Conservation (phyloP, 1,140 invertebrate species). For the Medauroidea extradentata region DNA sequence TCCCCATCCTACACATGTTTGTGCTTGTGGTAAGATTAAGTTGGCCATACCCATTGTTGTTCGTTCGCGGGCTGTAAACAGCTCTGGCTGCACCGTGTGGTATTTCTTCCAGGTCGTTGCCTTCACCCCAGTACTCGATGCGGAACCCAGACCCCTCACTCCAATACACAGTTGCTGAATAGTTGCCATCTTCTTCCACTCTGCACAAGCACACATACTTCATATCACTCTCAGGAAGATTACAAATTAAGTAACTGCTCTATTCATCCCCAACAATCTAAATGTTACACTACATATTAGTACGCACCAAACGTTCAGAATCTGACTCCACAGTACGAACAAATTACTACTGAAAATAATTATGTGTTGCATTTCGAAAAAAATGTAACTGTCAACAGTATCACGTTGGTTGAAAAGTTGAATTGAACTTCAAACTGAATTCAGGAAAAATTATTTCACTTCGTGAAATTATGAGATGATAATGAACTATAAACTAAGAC, state of each 20-base stretch:
- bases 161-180: slow-evolving; percentile 65
- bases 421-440: too few relatives aligned
- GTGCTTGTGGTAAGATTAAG: too few relatives aligned
- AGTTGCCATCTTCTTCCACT: slow-evolving; percentile 65
- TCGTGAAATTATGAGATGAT: too few relatives aligned
- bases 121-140: slow-evolving; percentile 71
- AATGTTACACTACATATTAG: neutral
- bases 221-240: neutral
- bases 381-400: too few relatives aligned
- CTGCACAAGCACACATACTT: slow-evolving; percentile 37
- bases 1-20: too few relatives aligned
- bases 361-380: too few relatives aligned
- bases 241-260: neutral
- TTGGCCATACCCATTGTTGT: slow-evolving; percentile 55
- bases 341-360: slow-evolving; percentile 10
- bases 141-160: slow-evolving; percentile 59
- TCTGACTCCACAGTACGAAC: neutral
- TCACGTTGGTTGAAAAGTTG: too few relatives aligned
- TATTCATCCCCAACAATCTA: neutral
- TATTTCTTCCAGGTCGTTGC: slow-evolving; percentile 59
- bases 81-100: slow-evolving; percentile 60
- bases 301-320: neutral
- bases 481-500: too few relatives aligned
- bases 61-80: slow-evolving; percentile 63
- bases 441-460: too few relatives aligned